These are phyloP conservation scores for Drosophila neotestacea DNA, from an alignment of 2,888 invertebrate genomes.

Conservation along the genomic window DNA sequence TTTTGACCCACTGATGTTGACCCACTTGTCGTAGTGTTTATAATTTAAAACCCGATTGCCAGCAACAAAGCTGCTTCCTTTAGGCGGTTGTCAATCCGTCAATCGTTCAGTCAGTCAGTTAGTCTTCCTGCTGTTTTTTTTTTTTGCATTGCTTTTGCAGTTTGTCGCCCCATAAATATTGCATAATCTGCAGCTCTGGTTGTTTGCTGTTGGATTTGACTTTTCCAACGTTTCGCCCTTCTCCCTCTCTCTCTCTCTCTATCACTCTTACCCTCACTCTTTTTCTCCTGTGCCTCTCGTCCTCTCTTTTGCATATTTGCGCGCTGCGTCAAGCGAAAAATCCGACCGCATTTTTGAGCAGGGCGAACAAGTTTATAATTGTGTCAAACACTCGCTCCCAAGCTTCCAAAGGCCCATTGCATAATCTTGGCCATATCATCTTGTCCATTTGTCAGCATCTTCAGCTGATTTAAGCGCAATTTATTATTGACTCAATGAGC, in stretches of 20 bases:
- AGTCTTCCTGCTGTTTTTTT: conserved; percentile 42
- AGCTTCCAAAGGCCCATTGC: conserved; percentile 53
- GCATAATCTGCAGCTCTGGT: conserved; percentile 58
- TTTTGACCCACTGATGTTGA: conserved; percentile 73
- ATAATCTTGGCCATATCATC: conserved; percentile 50
- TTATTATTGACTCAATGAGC: conserved; percentile 7
- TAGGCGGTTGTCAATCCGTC: conserved; percentile 19
- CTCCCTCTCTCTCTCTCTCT: conserved; percentile 9
- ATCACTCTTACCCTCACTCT: background rate
- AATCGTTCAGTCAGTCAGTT: conserved; percentile 17
- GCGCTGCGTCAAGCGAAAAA: conserved; percentile 52
- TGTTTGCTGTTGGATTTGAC: conserved; percentile 50
- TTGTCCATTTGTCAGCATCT: conserved; percentile 45
- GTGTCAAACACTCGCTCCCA: conserved; percentile 63
- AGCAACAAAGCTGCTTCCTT: conserved; percentile 23
- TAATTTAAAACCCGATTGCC: conserved; percentile 32
- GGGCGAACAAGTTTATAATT: conserved; percentile 79
- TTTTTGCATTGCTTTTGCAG: conserved; percentile 54
- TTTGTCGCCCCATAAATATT: conserved; percentile 67
- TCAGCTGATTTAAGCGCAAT: conserved; percentile 19
- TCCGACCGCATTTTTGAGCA: conserved; percentile 70
- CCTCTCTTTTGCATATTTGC: conserved; percentile 69
- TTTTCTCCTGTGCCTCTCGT: background rate
- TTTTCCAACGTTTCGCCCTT: conserved; percentile 69
- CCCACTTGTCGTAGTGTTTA: conserved; percentile 58